Base-by-base conservation (phyloP, 1,140 invertebrate genomes). In the Pachypsylla venusta region DNA sequence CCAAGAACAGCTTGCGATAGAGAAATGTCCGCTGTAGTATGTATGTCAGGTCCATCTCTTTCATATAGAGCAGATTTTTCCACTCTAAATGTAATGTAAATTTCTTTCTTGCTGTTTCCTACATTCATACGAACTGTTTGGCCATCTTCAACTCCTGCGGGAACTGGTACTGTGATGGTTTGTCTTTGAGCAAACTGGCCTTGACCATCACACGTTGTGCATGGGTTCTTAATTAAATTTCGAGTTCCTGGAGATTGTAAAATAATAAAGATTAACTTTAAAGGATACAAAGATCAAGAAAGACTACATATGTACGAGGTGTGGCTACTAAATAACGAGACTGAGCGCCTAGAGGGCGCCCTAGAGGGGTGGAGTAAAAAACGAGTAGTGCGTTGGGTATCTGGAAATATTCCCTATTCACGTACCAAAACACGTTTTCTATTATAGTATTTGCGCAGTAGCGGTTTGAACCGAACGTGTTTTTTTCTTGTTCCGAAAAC, bases 61-160 rank as follows among this genome's bases (percentile, higher is more conserved):
- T 81, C 77, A 71, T 98, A 99, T 69, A 93, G 91, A 65, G 83
- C 82, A 22, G 93, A 98, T 61, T 82, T 85, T 60, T 89, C 84
- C 30, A 98, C 93, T 64, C 86, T 82, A 73, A 94, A 92, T 61
- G 90, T 95, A 61, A 98, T 80, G 68, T 94, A 98, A 7, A 98
- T 70, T 74, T 98, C 94, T 67, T 83, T 85, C 62, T 71, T 73
- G 57, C 74, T 76, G 58, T 73, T 81, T n/a, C 93, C 92, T 14
- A 97, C 84, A 16, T 85, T 77, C 84, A 98, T 91, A 53, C 94
- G 79, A 26, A 99, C 82, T 2, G 93, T 96, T 72, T 99, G 94
- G 1, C 93, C 93, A 74, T 97, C 89, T 70, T 96, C 92, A 10
- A 98, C 89, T 56, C 83, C 93, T 53, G 95, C 91, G 26, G 97